Percentiles rank a stretch among this genome's conserved stretches.
Conservation (phyloP, 2,797 vertebrate genomes). For the Lepus oiostolus region DNA sequence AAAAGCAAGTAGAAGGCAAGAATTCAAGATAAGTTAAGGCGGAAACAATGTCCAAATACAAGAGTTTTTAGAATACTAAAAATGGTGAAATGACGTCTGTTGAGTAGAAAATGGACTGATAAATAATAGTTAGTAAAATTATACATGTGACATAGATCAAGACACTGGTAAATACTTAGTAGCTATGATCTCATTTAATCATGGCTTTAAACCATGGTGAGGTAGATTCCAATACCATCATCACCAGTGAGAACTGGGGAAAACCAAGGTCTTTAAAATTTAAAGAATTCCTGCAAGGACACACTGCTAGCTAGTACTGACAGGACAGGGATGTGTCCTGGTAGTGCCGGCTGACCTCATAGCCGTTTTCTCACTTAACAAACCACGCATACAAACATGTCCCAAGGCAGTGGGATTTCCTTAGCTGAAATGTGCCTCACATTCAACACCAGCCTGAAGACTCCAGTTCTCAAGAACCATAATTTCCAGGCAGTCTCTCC, state of each 20-base stretch:
- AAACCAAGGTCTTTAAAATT: not conserved
- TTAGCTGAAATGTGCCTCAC: not conserved
- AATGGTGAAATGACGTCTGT: not conserved
- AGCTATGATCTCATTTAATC: not conserved
- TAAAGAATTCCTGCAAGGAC: not conserved
- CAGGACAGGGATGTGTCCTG: not conserved
- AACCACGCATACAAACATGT: not conserved
- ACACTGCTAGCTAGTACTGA: not conserved
- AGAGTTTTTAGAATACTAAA: not conserved
- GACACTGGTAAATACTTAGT: not conserved
- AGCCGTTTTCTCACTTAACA: not conserved
- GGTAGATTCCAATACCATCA: not conserved
- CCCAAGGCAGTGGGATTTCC: not conserved
- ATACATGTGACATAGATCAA: not conserved
- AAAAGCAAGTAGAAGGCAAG: not conserved
- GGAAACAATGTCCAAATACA: not conserved
- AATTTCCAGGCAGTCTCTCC: not conserved
- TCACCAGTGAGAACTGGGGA: not conserved
- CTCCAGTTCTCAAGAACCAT: not conserved
- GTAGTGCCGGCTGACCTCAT: not conserved
- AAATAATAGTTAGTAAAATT: not conserved
- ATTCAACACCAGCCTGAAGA: not conserved
- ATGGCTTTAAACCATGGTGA: not conserved
- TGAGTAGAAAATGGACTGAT: not conserved
- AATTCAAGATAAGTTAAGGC: not conserved